Base-by-base conservation (phyloP, 2,797 vertebrate genomes). In the Falco peregrinus region DNA sequence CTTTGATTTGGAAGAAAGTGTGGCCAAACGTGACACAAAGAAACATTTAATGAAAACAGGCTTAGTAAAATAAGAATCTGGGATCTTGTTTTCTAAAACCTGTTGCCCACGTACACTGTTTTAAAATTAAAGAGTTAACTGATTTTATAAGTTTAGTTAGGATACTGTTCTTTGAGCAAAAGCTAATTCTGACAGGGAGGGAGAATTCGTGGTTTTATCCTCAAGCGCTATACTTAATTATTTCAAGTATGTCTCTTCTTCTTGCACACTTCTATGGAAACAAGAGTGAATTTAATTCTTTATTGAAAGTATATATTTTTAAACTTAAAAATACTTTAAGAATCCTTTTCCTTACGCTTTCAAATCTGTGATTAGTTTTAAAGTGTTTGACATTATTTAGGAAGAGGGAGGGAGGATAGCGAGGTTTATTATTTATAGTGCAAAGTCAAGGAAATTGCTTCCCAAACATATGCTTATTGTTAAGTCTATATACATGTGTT, bases 391-490 rank as follows among this genome's bases (percentile, higher is more conserved):
- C 17, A 6, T 91, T 86, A 11, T 17, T 80, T 86, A 29, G 91
- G 57, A 45, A 63, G 76, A 69, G 53, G 74, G 69, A 65, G 61
- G 61, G 74, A 76, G 70, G 80, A 43, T 26, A 61, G 80, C 1
- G 4, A 83, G 60, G 71, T 90, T 95, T 90, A 91, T 95, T 89
- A 76, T 93, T 96, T 68, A 39, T 29, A 82, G 70, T 51, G 85
- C 78, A 74, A 82, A 95, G 56, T 18, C 56, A 37, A 89, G 86
- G 94, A 89, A 95, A 92, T 89, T 87, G 57, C 64, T 94, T 84
- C 80, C 80, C 80, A 73, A 63, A 57, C 95, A 96, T 78, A 11
- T 90, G 95, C 75, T 90, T 65, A 45, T 26, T 90, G 82, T 95
- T 96, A 95, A 68, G 75, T 37, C 85, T 26, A 0, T 81, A 14